Base-by-base conservation (phyloP, 2,888 invertebrate genomes). In the Trisateles emortualis region DNA sequence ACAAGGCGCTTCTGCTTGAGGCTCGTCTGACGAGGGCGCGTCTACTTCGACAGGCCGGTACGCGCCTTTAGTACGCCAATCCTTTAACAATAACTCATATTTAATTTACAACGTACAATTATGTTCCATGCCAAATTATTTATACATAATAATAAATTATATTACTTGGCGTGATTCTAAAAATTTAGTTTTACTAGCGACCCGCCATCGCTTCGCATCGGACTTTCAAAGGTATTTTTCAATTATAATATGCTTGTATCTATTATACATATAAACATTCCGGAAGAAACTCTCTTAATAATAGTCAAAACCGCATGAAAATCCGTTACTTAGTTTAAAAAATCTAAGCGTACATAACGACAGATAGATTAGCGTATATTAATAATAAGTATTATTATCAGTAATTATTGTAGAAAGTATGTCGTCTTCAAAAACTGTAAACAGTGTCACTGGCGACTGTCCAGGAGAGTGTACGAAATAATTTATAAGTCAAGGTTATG, bases 21-120 rank as follows among this genome's bases (percentile, higher is more conserved):
- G 81, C 32, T 89, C 88, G 68, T 91, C 92, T 0, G 90, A 90
- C 0, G 91, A 91, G 24, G 83, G 83, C 39, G 79, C 85, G 47
- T 87, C 88, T 41, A 82, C 60, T 22, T 86, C 86, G 39, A 92
- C 81, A 1, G 90, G 83, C 14, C 88, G 84, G 70, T 92, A 93
- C 11, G 90, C 84, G 14, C 93, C 92, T 84, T 87, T 90, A 40
- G 86, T 87, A 67, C 88, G 89, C 90, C 88, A 91, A 68, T 90
- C 91, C 87, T 91, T 65, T 58, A 77, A 65, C 72, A 83, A 55
- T 24, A 6, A 39, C 40, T 11, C 14, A 33, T 14, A 10, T 41
- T 11, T 44, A 53, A 38, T 32, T 16, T 30, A 42, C n/a, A 17
- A n/a, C 11, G 3, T 11, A 32, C 2, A 9, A 33, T 16, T 47